Conservation (phyloP, 2,797 vertebrate genomes). For the Enteromius anoplus region DNA sequence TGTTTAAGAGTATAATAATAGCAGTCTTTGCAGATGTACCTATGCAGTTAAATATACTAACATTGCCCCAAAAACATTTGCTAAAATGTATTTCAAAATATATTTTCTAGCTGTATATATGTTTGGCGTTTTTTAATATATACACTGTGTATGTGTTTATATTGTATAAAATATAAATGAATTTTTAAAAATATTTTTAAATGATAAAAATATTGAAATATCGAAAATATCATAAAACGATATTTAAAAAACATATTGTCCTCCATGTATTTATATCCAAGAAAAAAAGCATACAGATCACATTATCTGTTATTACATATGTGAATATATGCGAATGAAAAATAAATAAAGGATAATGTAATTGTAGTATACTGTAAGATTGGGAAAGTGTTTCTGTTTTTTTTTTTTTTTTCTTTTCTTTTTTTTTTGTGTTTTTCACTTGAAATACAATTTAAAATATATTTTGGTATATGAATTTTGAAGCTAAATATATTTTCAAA, state of each 20-base stretch:
- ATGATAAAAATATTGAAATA: too few species aligned
- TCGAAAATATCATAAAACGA: too few species aligned
- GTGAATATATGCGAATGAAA: background rate
- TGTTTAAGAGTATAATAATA: background rate
- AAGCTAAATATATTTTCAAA: background rate
- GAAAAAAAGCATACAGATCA: background rate
- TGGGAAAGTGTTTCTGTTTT: background rate
- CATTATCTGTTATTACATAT: background rate
- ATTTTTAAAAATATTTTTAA: background rate
- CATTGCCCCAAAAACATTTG: background rate
- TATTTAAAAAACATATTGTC: background rate
- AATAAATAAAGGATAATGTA: background rate
- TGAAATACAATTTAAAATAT: background rate
- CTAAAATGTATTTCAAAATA: background rate
- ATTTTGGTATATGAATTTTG: background rate
- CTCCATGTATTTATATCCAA: background rate
- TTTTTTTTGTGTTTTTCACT: background rate
- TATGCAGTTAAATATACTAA: background rate
- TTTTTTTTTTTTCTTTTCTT: background rate
- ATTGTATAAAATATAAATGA: background rate
- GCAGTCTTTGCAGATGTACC: background rate
- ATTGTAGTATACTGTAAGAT: background rate
- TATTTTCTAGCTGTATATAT: background rate
- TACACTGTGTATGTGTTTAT: background rate
- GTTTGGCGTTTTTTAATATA: background rate